Evolutionary conservation across 2,888 invertebrate species (phyloP).

Genomic region (Eupithecia insigniata): DNA sequence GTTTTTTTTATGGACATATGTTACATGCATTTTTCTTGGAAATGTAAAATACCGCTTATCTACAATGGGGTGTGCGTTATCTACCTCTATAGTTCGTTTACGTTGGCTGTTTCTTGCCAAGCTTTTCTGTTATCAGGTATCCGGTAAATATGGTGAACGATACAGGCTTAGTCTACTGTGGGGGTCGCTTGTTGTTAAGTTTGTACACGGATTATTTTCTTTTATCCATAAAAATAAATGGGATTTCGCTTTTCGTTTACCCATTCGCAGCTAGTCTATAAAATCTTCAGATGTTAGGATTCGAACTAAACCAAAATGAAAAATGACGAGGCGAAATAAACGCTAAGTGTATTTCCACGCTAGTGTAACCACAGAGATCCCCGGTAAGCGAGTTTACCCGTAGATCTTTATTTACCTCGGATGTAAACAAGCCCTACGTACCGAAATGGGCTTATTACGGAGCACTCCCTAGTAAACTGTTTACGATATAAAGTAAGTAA

Average conservation of each 20-base stretch:
- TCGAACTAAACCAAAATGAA: neutral
- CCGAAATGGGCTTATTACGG: constrained; percentile 18
- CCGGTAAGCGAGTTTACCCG: constrained; percentile 13
- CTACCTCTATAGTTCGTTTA: no score
- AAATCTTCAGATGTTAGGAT: neutral
- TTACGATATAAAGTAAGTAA: constrained; percentile 6
- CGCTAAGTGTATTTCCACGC: constrained; percentile 13
- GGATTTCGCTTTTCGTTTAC: neutral
- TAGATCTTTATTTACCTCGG: constrained; percentile 12
- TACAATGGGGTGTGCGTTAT: neutral
- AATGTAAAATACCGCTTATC: neutral
- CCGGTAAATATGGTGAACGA: neutral
- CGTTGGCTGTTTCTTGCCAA: neutral
- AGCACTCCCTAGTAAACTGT: constrained; percentile 18
- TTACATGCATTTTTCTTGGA: neutral
- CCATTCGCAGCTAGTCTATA: neutral
- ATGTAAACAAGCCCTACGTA: constrained; percentile 8
- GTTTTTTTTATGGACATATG: no score
- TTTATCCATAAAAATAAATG: neutral
- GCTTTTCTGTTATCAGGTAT: neutral
- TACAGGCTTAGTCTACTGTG: no score
- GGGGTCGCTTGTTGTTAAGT: neutral
- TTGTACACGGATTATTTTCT: no score
- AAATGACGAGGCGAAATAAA: neutral
- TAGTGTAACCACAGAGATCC: constrained; percentile 8